phyloP scores from a whole-genome alignment of 2,113 vertebrate genomes.

The Chunga burmeisteri region DNA sequence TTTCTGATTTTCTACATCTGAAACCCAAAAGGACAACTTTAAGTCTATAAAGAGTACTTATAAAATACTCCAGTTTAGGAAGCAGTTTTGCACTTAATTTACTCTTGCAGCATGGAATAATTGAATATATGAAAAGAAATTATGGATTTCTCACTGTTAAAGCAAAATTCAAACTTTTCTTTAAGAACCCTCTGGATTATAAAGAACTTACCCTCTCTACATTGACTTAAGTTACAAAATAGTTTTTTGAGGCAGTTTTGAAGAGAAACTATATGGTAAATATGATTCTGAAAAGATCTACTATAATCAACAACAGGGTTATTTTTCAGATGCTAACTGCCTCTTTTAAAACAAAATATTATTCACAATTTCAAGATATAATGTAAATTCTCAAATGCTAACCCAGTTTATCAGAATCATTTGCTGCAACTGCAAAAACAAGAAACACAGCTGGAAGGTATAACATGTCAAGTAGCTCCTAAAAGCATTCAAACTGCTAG shows the following conservation, averaged over 20 bases:
- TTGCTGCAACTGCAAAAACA: background rate
- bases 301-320: background rate
- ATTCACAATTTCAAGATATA: background rate
- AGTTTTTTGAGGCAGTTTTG: background rate
- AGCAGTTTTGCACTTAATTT: background rate
- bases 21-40: background rate
- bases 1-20: background rate
- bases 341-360: background rate
- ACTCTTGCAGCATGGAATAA: background rate
- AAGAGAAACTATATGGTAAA: background rate
- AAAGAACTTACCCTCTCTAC: background rate
- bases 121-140: background rate
- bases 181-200: background rate
- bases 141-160: conserved; percentile 70
- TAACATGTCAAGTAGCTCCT: background rate
- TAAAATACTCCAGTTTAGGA: background rate
- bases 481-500: background rate
- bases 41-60: background rate
- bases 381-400: background rate
- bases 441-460: background rate
- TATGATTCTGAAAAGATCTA: background rate
- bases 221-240: background rate
- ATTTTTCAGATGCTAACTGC: background rate
- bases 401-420: background rate
- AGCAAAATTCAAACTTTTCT: background rate